phyloP scores from a whole-genome alignment of 2,113 vertebrate species.

The Hypanus sabinus region DNA sequence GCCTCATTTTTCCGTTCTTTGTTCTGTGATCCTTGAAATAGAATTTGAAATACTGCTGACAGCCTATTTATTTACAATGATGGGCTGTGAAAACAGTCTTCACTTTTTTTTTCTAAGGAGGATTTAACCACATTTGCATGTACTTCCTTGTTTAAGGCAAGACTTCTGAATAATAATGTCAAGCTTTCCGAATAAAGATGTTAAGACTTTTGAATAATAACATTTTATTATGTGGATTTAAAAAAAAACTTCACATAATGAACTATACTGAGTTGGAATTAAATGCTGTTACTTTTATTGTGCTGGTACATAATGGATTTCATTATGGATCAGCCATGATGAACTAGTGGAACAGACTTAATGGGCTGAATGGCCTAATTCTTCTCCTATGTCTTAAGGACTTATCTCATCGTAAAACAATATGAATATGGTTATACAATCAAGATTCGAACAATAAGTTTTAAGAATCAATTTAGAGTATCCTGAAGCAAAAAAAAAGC shows the following conservation, averaged over 20 bases:
- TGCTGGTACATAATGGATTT: neutral
- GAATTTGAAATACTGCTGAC: conserved; percentile 11
- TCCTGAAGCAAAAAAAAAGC: neutral
- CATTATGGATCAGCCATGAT: too few relatives aligned
- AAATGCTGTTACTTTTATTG: neutral
- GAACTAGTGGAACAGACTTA: too few relatives aligned
- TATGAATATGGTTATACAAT: neutral
- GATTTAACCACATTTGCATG: neutral
- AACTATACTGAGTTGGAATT: neutral
- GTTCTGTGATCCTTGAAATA: conserved; percentile 27
- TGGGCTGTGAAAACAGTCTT: neutral
- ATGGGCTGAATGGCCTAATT: too few relatives aligned
- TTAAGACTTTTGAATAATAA: neutral
- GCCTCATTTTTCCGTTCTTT: neutral
- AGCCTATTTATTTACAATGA: neutral
- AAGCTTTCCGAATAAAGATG: neutral
- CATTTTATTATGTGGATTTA: neutral
- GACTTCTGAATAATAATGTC: neutral
- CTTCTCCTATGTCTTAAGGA: neutral
- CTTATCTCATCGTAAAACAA: neutral
- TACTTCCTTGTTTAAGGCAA: neutral
- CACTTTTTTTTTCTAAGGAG: neutral
- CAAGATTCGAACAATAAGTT: too few relatives aligned
- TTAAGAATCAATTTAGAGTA: neutral
- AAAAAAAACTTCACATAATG: neutral